phyloP scores from a whole-genome alignment of 30 jellyfish, hydroid and myxozoan genomes.

The Hydra vulgaris region DNA sequence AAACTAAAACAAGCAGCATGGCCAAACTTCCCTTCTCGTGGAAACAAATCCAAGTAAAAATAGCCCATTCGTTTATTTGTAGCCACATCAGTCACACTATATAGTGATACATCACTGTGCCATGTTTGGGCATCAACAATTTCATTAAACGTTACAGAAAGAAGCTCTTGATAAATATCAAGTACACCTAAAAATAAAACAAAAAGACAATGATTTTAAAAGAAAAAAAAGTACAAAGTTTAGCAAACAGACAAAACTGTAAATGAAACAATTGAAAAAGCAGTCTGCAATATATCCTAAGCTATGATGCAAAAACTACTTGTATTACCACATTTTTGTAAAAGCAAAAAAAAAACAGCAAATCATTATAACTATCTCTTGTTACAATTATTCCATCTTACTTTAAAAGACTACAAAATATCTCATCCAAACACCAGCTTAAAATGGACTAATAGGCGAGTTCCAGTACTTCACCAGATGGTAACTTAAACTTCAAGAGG shows the following conservation, averaged over 20 bases:
- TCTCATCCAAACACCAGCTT: too few species aligned
- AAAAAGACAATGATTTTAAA: background rate
- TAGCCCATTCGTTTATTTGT: slow-evolving; percentile 58
- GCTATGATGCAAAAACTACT: too few species aligned
- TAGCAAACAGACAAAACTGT: background rate
- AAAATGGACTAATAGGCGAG: too few species aligned
- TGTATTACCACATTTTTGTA: too few species aligned
- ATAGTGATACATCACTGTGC: slow-evolving; percentile 82
- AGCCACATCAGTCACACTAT: slow-evolving; percentile 52
- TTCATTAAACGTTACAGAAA: slow-evolving; percentile 42
- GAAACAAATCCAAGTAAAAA: slow-evolving; percentile 84
- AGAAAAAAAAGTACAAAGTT: background rate
- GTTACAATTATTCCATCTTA: too few species aligned
- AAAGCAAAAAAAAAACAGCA: too few species aligned
- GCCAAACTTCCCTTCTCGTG: slow-evolving; percentile 81
- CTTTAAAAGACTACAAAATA: too few species aligned
- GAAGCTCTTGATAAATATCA: slow-evolving; percentile 55
- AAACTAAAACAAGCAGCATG: slow-evolving; percentile 97
- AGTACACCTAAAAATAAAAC: slow-evolving; percentile 11
- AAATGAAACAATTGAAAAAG: too few species aligned
- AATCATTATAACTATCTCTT: too few species aligned
- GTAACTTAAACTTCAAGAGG: too few species aligned
- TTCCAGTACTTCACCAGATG: too few species aligned
- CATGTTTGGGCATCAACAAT: slow-evolving; percentile 52
- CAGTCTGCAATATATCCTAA: too few species aligned